A percentile compares a stretch with the other conserved stretches of the same genome.
Conservation (phyloP, 1,140 invertebrate genomes). For the Yoshiicerus persimilis region DNA sequence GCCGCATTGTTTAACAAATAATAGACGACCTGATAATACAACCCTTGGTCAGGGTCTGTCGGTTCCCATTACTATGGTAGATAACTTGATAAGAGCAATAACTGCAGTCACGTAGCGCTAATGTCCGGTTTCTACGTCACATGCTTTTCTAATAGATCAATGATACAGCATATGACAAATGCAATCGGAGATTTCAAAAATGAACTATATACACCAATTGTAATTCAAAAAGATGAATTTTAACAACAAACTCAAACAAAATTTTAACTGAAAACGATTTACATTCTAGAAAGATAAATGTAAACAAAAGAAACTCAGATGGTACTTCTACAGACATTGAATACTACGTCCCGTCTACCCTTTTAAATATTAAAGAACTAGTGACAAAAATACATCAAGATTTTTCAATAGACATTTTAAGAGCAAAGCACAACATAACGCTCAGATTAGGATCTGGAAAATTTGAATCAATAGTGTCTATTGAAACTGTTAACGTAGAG, state of each 20-base stretch:
- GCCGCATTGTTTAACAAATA: neutral
- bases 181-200: neutral
- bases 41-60: neutral
- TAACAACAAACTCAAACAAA: neutral
- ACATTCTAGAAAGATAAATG: neutral
- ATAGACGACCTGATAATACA: neutral
- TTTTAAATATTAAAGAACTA: neutral
- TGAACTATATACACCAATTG: neutral
- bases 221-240: neutral
- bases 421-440: neutral
- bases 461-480: neutral
- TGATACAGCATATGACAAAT: neutral
- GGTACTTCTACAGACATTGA: neutral
- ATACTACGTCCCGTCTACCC: neutral
- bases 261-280: neutral
- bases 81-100: neutral
- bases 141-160: neutral
- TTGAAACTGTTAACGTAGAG: neutral
- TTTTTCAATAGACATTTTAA: neutral
- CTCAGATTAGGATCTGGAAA: neutral
- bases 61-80: neutral
- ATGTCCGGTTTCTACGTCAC: neutral
- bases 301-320: neutral
- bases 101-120: neutral
- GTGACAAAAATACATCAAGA: neutral